These are phyloP conservation scores for Diarsia brunnea DNA, from an alignment of 2,888 invertebrate genomes.

Conservation along the genomic window DNA sequence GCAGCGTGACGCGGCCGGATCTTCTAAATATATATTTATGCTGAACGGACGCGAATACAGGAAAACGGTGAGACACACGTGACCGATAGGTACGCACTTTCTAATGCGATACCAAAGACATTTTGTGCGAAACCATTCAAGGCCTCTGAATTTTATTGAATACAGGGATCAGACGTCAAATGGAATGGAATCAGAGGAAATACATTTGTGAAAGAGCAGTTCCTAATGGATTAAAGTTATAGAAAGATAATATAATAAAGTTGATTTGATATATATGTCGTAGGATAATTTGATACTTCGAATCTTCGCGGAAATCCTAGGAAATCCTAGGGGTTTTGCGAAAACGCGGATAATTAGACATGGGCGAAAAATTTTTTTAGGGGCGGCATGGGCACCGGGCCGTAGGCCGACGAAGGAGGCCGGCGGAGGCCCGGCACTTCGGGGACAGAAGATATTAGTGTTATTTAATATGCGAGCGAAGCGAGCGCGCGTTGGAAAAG, in stretches of 20 bases:
- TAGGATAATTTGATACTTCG: too few relatives aligned
- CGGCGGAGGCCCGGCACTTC: too few relatives aligned
- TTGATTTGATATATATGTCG: too few relatives aligned
- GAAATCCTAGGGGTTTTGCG: too few relatives aligned
- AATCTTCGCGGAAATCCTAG: too few relatives aligned
- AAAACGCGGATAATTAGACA: too few relatives aligned
- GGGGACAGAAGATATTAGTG: too few relatives aligned
- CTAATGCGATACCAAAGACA: constrained; percentile 26
- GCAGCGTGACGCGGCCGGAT: constrained; percentile 78
- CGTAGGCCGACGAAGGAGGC: too few relatives aligned
- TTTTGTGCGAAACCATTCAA: constrained; percentile 34
- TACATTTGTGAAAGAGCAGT: constrained; percentile 1
- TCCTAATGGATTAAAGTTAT: background rate
- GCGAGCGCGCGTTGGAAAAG: too few relatives aligned
- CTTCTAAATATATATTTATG: constrained; percentile 82
- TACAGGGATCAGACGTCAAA: background rate
- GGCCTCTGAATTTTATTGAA: constrained; percentile 21
- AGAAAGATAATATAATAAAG: background rate
- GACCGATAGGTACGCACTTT: constrained; percentile 20
- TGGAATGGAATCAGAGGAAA: constrained; percentile 16
- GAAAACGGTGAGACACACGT: constrained; percentile 28
- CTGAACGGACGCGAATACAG: constrained; percentile 58
- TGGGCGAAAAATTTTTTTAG: too few relatives aligned
- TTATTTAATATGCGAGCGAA: too few relatives aligned
- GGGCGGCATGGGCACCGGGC: too few relatives aligned